These are phyloP conservation scores for Helarctos malayanus DNA, from an alignment of 2,797 vertebrate species.

Conservation along the genomic window DNA sequence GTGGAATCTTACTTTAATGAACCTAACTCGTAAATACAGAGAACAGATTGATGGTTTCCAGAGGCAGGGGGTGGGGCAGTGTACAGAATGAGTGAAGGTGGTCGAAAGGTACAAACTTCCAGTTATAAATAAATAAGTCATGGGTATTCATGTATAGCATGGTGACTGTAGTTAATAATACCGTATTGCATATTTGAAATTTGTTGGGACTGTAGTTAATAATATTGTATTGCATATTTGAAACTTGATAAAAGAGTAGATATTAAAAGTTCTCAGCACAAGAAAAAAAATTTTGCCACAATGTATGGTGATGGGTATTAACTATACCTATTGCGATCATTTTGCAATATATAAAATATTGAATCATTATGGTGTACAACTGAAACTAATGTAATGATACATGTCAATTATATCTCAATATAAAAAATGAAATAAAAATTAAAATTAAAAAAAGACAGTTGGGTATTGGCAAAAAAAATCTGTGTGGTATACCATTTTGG, in stretches of 20 bases:
- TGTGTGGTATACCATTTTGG: neutral
- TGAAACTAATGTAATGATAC: neutral
- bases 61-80: neutral
- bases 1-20: neutral
- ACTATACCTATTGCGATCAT: neutral
- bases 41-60: neutral
- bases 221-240: neutral
- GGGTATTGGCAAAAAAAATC: neutral
- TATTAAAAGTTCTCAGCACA: neutral
- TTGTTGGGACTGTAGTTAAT: neutral
- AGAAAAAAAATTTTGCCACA: neutral
- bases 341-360: neutral
- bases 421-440: neutral
- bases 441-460: neutral
- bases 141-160: neutral
- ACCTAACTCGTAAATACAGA: neutral
- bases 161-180: slow-evolving; percentile 8
- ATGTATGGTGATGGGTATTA: neutral
- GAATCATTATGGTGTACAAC: neutral
- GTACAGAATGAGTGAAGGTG: neutral
- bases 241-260: neutral
- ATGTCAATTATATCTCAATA: neutral
- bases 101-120: neutral
- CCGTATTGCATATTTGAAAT: neutral
- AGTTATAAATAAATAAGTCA: neutral